phyloP scores from a whole-genome alignment of 1,140 invertebrate species.

The Samia ricini region DNA sequence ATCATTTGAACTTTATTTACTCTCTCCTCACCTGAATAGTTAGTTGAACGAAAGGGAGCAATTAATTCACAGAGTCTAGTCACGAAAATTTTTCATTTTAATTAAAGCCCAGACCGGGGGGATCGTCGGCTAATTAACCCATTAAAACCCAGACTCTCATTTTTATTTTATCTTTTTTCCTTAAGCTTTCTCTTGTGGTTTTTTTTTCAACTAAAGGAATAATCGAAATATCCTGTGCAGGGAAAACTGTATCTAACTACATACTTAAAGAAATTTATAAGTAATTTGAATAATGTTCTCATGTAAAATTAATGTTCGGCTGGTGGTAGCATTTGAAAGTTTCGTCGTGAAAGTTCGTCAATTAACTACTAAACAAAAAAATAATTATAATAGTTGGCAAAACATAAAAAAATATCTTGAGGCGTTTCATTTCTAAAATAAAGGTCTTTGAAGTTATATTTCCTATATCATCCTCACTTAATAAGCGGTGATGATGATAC shows the following conservation, averaged over 20 bases:
- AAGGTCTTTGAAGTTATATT: too few species aligned
- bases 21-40: constrained; percentile 69
- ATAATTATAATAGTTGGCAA: too few species aligned
- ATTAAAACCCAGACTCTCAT: constrained; percentile 71
- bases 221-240: constrained; percentile 32
- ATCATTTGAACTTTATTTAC: constrained; percentile 42
- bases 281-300: neutral
- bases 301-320: too few species aligned
- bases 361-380: too few species aligned
- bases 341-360: too few species aligned
- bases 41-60: constrained; percentile 58
- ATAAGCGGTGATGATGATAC: too few species aligned
- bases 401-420: too few species aligned
- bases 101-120: constrained; percentile 71
- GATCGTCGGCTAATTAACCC: constrained; percentile 75
- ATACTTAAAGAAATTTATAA: neutral
- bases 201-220: constrained; percentile 55
- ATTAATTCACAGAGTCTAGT: constrained; percentile 69
- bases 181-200: constrained; percentile 66
- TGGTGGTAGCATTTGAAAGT: too few species aligned
- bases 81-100: constrained; percentile 77
- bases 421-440: too few species aligned
- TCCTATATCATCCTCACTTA: too few species aligned
- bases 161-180: constrained; percentile 69
- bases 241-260: neutral